phyloP scores from a whole-genome alignment of 2,888 invertebrate species.

The Ophioninae sp. region DNA sequence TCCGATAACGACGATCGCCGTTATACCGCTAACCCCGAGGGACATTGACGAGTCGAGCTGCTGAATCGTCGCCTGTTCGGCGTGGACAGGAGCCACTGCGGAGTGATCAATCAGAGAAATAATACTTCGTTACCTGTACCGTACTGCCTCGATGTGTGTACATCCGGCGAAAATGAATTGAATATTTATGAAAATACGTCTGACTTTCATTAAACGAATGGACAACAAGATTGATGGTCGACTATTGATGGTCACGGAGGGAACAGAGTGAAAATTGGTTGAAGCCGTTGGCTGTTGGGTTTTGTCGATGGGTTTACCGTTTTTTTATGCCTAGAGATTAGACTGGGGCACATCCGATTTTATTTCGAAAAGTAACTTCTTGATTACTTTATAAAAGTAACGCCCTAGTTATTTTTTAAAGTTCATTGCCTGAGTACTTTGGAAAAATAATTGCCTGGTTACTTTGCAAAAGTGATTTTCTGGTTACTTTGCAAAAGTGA shows the following conservation, averaged over 20 bases:
- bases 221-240: not conserved
- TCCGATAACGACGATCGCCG: constrained; percentile 69
- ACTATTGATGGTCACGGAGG: not conserved
- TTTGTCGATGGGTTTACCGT: not conserved
- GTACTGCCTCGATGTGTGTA: not conserved
- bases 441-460: no score
- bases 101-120: constrained; percentile 26
- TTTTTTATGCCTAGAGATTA: not conserved
- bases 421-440: no score
- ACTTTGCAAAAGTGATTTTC: no score
- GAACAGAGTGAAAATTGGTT: not conserved
- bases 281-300: not conserved
- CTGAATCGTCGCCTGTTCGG: constrained; percentile 53
- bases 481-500: no score
- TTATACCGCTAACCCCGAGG: constrained; percentile 44
- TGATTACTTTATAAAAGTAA: not conserved
- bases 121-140: not conserved
- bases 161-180: not conserved
- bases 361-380: not conserved
- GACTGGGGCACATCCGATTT: not conserved
- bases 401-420: no score
- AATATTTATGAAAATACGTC: not conserved
- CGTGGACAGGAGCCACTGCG: constrained; percentile 56
- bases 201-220: not conserved
- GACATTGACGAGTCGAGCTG: constrained; percentile 51